These are phyloP conservation scores for Mythimna loreyi DNA, from an alignment of 2,888 invertebrate species.

Conservation along the genomic window DNA sequence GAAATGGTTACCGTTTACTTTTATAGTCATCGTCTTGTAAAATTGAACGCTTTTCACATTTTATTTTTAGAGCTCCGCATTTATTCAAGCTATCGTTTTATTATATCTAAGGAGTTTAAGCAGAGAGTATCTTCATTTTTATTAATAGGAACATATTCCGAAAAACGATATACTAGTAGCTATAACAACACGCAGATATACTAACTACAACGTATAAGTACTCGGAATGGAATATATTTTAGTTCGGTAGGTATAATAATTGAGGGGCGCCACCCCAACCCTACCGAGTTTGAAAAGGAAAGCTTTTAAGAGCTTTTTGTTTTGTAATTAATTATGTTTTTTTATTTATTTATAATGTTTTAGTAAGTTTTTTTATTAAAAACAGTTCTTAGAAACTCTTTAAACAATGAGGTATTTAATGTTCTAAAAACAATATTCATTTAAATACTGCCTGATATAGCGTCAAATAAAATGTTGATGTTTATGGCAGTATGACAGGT, in stretches of 20 bases:
- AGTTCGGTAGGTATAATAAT: slow-evolving; percentile 84
- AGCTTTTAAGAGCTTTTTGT: slow-evolving; percentile 90
- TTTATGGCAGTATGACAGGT: not conserved
- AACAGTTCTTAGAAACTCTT: slow-evolving; percentile 34
- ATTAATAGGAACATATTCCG: slow-evolving; percentile 23
- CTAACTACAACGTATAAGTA: slow-evolving; percentile 71
- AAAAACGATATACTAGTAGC: slow-evolving; percentile 11
- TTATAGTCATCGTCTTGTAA: slow-evolving; percentile 62
- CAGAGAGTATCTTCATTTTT: slow-evolving; percentile 29
- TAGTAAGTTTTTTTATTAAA: slow-evolving; percentile 66
- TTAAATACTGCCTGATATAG: not conserved
- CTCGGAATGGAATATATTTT: slow-evolving; percentile 82
- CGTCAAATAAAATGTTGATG: not conserved
- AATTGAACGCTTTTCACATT: slow-evolving; percentile 60
- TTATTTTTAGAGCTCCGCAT: slow-evolving; percentile 54
- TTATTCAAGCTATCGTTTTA: slow-evolving; percentile 55
- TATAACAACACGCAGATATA: slow-evolving; percentile 36
- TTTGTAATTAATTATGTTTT: slow-evolving; percentile 88
- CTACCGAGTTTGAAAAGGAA: slow-evolving; percentile 86
- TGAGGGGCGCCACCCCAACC: slow-evolving; percentile 88
- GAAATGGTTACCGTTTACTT: slow-evolving; percentile 60
- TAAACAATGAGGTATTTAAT: not conserved
- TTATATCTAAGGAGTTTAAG: slow-evolving; percentile 47
- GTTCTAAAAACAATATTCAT: not conserved
- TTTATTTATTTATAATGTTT: slow-evolving; percentile 79